Conservation (phyloP, 1,140 invertebrate genomes). For the Melanaphis sacchari region DNA sequence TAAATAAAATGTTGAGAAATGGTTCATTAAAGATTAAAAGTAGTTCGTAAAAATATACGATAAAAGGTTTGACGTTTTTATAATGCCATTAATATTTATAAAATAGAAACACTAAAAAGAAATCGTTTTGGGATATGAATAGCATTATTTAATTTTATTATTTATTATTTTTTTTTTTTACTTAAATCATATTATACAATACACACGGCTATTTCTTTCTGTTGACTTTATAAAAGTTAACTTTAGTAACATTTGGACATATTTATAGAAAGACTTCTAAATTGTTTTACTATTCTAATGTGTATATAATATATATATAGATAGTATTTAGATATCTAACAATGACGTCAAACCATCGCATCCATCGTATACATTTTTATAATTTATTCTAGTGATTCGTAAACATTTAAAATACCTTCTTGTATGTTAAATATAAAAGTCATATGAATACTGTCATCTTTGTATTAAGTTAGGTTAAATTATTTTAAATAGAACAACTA, state of each 20-base stretch:
- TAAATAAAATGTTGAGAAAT: neutral
- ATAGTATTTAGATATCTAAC: conserved; percentile 27
- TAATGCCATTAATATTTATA: conserved; percentile 4
- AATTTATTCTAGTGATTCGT: conserved; percentile 4
- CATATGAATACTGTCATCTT: neutral
- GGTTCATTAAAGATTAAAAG: neutral
- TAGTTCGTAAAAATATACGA: neutral
- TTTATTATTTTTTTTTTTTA: neutral
- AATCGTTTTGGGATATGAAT: neutral
- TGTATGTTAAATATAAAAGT: neutral
- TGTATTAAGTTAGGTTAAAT: neutral
- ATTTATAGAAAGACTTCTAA: neutral
- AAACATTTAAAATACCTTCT: conserved; percentile 19
- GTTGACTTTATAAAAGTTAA: neutral
- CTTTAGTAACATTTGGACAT: conserved; percentile 21
- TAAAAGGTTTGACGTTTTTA: neutral
- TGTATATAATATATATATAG: neutral
- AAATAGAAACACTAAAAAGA: neutral
- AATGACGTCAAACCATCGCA: neutral
- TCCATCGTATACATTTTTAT: neutral
- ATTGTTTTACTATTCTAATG: conserved; percentile 14
- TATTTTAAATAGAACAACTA: neutral
- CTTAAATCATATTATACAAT: neutral
- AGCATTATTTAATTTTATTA: neutral
- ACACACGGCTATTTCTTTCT: neutral